Evolutionary conservation across 2,797 vertebrate species (phyloP).

Genomic region (Linurgus olivaceus): DNA sequence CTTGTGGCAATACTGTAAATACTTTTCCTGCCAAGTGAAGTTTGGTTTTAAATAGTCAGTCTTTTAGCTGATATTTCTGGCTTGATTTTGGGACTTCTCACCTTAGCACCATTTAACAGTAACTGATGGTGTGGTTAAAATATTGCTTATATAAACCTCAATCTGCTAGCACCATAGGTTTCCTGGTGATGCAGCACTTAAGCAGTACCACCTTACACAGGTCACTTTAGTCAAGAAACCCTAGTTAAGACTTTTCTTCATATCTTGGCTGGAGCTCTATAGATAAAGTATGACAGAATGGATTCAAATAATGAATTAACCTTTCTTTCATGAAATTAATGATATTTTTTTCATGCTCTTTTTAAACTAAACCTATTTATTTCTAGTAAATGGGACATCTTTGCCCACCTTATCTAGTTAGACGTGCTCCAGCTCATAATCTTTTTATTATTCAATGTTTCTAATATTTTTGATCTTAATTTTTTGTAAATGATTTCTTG

Average conservation of each 20-base stretch:
- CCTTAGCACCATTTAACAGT: background rate
- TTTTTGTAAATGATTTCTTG: conserved; percentile 37
- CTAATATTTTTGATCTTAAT: conserved; percentile 22
- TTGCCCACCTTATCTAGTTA: background rate
- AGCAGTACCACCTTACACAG: background rate
- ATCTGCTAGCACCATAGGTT: background rate
- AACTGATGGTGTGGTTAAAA: background rate
- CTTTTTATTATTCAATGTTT: conserved; percentile 58
- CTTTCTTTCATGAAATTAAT: background rate
- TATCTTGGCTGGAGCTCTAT: background rate
- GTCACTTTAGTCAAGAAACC: background rate
- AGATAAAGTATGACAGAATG: background rate
- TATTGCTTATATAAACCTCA: background rate
- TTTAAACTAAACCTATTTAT: background rate
- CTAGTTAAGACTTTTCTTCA: background rate
- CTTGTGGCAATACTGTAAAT: background rate
- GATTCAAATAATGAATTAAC: background rate
- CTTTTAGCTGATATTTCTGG: background rate
- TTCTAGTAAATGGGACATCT: background rate
- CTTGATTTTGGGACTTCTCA: background rate
- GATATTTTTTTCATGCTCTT: background rate
- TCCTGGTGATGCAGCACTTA: background rate
- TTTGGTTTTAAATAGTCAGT: background rate
- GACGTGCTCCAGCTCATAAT: background rate
- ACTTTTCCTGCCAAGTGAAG: background rate